phyloP scores from a whole-genome alignment of 1,140 invertebrate genomes.

The Pantala flavescens region DNA sequence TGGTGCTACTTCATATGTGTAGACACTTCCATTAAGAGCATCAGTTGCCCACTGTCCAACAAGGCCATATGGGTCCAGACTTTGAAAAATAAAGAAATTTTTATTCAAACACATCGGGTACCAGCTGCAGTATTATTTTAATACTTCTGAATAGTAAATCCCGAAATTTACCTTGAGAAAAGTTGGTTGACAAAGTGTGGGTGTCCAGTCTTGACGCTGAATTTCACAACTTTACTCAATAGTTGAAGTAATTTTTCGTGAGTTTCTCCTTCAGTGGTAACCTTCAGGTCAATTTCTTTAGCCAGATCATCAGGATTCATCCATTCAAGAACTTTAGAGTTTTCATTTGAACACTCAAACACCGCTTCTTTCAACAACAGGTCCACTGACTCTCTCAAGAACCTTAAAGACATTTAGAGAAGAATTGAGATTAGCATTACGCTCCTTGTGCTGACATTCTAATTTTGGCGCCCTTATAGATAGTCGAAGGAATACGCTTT shows the following conservation, averaged over 20 bases:
- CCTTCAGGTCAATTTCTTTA: conserved; percentile 51
- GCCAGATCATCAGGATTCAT: conserved; percentile 53
- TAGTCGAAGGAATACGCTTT: too few relatives aligned
- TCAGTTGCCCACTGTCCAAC: conserved; percentile 77
- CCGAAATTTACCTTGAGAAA: conserved; percentile 45
- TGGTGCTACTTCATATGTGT: conserved; percentile 85
- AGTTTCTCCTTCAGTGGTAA: conserved; percentile 44
- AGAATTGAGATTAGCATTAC: too few relatives aligned
- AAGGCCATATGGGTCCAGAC: conserved; percentile 75
- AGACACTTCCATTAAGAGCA: conserved; percentile 75
- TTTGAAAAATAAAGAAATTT: conserved; percentile 25
- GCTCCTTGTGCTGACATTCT: too few relatives aligned
- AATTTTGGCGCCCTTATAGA: too few relatives aligned
- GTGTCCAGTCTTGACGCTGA: conserved; percentile 79
- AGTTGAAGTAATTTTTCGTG: conserved; percentile 56
- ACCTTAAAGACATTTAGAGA: too few relatives aligned
- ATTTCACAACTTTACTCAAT: conserved; percentile 55
- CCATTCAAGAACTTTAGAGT: conserved; percentile 60
- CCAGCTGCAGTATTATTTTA: too few relatives aligned
- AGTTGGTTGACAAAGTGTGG: conserved; percentile 80
- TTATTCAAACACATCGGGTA: conserved; percentile 9
- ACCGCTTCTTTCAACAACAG: not conserved
- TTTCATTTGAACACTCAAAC: not conserved
- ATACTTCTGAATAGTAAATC: not conserved
- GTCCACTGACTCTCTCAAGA: not conserved